Percentiles rank a stretch among this genome's conserved stretches.
phyloP scores from a whole-genome alignment of 1,140 invertebrate species.

The Eumaeus atala region DNA sequence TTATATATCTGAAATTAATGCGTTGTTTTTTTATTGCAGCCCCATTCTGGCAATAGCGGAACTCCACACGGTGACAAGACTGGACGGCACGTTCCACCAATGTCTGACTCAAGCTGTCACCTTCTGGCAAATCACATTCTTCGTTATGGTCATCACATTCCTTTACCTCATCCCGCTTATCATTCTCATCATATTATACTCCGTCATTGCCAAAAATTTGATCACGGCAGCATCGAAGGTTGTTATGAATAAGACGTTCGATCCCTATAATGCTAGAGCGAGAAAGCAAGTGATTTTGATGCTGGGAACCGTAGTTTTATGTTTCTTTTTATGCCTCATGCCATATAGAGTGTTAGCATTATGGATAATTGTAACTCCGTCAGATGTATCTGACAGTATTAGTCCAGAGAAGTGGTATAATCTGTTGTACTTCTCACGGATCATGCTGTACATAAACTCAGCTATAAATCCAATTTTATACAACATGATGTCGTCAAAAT shows the following conservation, averaged over 20 bases:
- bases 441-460: constrained; percentile 91
- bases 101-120: constrained; percentile 81
- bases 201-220: constrained; percentile 84
- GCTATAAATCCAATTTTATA: constrained; percentile 89
- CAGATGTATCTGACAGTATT: constrained; percentile 75
- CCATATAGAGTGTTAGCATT: constrained; percentile 89
- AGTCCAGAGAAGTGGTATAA: constrained; percentile 85
- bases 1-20: no score
- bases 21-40: constrained; percentile 69
- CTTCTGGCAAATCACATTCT: constrained; percentile 82
- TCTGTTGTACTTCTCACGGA: constrained; percentile 86
- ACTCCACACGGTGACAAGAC: constrained; percentile 74
- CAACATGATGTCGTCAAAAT: constrained; percentile 90
- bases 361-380: constrained; percentile 82
- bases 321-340: constrained; percentile 90
- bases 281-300: constrained; percentile 85
- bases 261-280: constrained; percentile 77
- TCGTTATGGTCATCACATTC: constrained; percentile 80
- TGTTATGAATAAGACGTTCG: constrained; percentile 76
- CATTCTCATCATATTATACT: constrained; percentile 84
- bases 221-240: constrained; percentile 78
- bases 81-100: constrained; percentile 72
- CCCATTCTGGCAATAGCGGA: constrained; percentile 79
- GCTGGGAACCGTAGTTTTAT: constrained; percentile 87
- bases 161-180: constrained; percentile 87